Evolutionary conservation across 2,113 vertebrate species (phyloP).

Genomic region (Xenopus borealis): DNA sequence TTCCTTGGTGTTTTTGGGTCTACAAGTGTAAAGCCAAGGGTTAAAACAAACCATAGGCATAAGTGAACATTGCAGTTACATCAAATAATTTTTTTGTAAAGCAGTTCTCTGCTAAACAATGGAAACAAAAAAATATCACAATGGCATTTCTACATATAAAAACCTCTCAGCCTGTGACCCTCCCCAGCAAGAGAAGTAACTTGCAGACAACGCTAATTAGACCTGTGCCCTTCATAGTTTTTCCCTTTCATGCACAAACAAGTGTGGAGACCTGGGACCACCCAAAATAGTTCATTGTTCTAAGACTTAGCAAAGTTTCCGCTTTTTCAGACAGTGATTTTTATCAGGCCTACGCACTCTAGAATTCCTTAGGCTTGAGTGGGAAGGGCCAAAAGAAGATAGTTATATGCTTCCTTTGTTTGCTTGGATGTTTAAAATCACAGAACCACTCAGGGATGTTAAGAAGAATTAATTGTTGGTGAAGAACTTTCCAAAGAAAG

Average conservation of each 20-base stretch:
- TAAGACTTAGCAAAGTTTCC: conserved; percentile 1
- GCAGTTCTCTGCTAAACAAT: neutral
- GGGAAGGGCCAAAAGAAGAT: neutral
- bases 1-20: neutral
- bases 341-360: neutral
- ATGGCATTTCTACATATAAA: neutral
- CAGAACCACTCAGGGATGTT: neutral
- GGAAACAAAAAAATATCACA: neutral
- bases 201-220: conserved; percentile 1
- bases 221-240: neutral
- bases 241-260: neutral
- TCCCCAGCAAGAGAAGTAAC: neutral
- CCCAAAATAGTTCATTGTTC: conserved; percentile 9
- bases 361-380: neutral
- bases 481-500: no score
- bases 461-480: neutral
- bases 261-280: neutral
- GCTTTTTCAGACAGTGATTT: neutral
- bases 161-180: neutral
- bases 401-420: neutral
- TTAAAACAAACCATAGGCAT: neutral
- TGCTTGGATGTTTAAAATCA: neutral
- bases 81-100: neutral
- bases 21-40: neutral
- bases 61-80: neutral